These are phyloP conservation scores for Drosophila jambulina DNA, from an alignment of 1,140 invertebrate genomes.

Conservation along the genomic window DNA sequence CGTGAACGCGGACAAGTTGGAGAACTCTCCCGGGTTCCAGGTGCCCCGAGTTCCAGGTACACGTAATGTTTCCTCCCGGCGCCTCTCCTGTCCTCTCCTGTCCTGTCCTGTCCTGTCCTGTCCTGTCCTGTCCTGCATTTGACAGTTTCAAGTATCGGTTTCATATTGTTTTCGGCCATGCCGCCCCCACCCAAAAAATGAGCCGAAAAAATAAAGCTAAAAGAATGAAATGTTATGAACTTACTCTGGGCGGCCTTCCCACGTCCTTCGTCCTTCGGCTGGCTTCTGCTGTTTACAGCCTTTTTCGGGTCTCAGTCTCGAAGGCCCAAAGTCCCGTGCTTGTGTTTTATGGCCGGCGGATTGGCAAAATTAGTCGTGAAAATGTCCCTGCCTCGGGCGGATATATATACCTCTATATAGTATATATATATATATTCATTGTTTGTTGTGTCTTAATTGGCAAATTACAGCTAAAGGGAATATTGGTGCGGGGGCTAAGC, in stretches of 20 bases:
- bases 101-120: slow-evolving; percentile 25
- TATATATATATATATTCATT: slow-evolving; percentile 23
- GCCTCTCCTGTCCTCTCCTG: neutral
- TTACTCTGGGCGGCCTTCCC: neutral
- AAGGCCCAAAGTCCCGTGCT: slow-evolving; percentile 11
- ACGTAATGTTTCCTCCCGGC: slow-evolving; percentile 31
- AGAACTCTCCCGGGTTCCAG: slow-evolving; percentile 5
- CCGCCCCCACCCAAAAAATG: slow-evolving; percentile 5
- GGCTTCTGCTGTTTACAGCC: slow-evolving; percentile 20
- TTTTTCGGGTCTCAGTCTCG: neutral
- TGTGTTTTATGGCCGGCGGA: slow-evolving; percentile 52
- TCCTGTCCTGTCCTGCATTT: slow-evolving; percentile 51
- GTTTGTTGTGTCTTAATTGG: slow-evolving; percentile 41
- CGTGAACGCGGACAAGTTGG: neutral
- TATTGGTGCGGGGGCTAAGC: neutral
- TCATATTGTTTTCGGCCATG: slow-evolving; percentile 51
- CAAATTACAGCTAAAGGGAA: slow-evolving; percentile 27
- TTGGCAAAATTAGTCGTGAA: slow-evolving; percentile 64
- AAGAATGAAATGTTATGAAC: slow-evolving; percentile 40
- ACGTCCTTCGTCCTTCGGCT: slow-evolving; percentile 1
- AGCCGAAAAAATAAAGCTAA: slow-evolving; percentile 24
- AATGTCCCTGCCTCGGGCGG: slow-evolving; percentile 26
- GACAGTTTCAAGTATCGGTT: slow-evolving; percentile 79
- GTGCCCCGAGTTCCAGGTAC: slow-evolving; percentile 22
- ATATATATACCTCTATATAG: neutral